Conservation (phyloP, 2,888 invertebrate species). For the Dryocosmus kuriphilus region DNA sequence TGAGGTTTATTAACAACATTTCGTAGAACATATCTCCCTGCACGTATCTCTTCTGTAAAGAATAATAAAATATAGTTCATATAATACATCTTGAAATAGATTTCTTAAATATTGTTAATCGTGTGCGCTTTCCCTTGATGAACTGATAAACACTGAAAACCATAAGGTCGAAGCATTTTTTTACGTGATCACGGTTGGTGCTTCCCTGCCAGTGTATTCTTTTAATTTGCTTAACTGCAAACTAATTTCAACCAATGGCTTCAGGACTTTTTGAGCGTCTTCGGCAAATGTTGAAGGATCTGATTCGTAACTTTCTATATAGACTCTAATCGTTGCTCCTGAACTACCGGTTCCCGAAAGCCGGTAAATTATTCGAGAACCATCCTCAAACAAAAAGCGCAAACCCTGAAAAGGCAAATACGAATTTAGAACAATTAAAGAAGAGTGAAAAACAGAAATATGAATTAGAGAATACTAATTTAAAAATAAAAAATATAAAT, state of each 20-base stretch:
- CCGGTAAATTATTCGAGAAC: conserved; percentile 94
- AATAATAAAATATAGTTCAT: background rate
- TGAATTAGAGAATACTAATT: conserved; percentile 47
- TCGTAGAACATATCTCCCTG: background rate
- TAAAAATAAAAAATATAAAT: no score
- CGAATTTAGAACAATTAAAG: no score
- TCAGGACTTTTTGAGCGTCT: conserved; percentile 83
- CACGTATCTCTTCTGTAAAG: background rate
- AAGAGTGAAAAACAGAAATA: conserved; percentile 47
- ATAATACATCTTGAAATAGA: background rate
- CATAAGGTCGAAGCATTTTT: background rate
- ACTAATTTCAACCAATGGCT: conserved; percentile 93
- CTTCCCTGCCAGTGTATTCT: conserved; percentile 91
- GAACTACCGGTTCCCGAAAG: conserved; percentile 99
- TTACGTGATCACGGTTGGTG: conserved; percentile 98
- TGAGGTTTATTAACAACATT: background rate
- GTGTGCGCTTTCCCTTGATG: background rate
- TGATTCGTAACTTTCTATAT: conserved; percentile 95
- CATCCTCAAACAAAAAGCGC: conserved; percentile 95
- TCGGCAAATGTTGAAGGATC: conserved; percentile 75
- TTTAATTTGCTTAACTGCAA: conserved; percentile 89
- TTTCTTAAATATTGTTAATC: background rate
- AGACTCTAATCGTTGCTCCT: conserved; percentile 97
- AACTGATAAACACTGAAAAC: conserved; percentile 2
- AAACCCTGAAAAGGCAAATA: conserved; percentile 84